Percentiles rank a stretch among this genome's conserved stretches.
Evolutionary conservation across 2,113 vertebrate species (phyloP).

Genomic region (Agelaius phoeniceus): DNA sequence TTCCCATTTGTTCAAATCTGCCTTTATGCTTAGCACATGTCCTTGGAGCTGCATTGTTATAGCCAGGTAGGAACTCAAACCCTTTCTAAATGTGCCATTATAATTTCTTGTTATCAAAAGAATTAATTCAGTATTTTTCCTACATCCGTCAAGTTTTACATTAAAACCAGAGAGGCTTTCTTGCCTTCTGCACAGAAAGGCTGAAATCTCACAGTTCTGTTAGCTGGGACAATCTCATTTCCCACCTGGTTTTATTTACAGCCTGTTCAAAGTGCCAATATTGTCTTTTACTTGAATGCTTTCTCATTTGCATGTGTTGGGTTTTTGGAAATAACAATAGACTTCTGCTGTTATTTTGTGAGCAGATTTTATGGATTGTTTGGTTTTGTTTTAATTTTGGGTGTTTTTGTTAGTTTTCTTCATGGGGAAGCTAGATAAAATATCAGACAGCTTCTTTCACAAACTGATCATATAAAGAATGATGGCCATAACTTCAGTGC

Average conservation of each 20-base stretch:
- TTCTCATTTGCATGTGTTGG: background rate
- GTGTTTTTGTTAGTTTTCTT: background rate
- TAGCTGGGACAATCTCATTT: background rate
- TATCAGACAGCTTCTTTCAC: background rate
- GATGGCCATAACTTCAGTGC: background rate
- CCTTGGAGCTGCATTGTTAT: background rate
- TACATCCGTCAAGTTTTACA: background rate
- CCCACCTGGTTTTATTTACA: slow-evolving; percentile 1
- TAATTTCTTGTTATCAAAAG: background rate
- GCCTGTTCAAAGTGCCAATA: background rate
- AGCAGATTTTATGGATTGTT: background rate
- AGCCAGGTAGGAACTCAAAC: background rate
- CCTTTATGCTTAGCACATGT: background rate
- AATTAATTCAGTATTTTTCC: background rate
- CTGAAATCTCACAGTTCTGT: background rate
- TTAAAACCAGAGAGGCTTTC: background rate
- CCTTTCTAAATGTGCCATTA: background rate
- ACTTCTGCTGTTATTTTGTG: background rate
- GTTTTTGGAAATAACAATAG: background rate
- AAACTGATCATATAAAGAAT: background rate
- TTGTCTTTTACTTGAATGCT: background rate
- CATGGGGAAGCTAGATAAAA: background rate
- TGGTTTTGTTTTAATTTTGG: background rate
- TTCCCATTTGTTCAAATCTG: background rate
- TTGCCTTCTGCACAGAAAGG: background rate